Percentiles rank a stretch among this genome's conserved stretches.
phyloP scores from a whole-genome alignment of 1,140 invertebrate genomes.

The Microplitis demolitor region DNA sequence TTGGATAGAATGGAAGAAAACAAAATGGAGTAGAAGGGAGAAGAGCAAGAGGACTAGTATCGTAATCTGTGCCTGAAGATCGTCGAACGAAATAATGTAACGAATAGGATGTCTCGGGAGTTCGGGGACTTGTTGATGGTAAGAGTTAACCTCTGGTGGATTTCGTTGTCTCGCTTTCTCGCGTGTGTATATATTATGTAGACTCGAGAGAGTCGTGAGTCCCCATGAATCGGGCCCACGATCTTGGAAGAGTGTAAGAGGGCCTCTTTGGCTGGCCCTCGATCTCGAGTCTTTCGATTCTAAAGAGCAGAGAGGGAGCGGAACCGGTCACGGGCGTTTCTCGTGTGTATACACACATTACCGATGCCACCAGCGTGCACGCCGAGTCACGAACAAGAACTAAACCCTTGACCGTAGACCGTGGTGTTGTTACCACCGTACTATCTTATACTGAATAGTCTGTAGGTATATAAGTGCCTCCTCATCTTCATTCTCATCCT shows the following conservation, averaged over 20 bases:
- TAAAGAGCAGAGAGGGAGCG: background rate
- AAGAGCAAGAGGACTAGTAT: background rate
- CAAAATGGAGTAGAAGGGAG: background rate
- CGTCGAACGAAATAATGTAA: conserved; percentile 13
- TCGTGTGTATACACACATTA: conserved; percentile 29
- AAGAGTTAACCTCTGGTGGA: too few species aligned
- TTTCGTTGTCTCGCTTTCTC: background rate
- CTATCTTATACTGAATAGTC: too few species aligned
- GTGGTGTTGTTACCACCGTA: too few species aligned
- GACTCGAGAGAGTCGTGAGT: background rate
- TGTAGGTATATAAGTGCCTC: too few species aligned
- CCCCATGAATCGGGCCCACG: background rate
- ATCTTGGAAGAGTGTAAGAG: background rate
- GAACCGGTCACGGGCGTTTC: conserved; percentile 27
- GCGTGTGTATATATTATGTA: background rate
- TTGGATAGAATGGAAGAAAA: background rate
- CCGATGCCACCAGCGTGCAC: conserved; percentile 23
- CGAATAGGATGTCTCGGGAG: conserved; percentile 1
- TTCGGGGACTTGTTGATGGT: background rate
- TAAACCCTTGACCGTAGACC: background rate
- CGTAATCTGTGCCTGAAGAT: conserved; percentile 21
- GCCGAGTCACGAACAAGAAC: conserved; percentile 9
- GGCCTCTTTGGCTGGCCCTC: background rate
- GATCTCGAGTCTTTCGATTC: conserved; percentile 10
- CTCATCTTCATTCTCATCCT: background rate